Percentiles rank a stretch among this genome's conserved stretches.
These are phyloP conservation scores for Drosophila tsacasi DNA, from an alignment of 1,140 invertebrate genomes.

Conservation along the genomic window DNA sequence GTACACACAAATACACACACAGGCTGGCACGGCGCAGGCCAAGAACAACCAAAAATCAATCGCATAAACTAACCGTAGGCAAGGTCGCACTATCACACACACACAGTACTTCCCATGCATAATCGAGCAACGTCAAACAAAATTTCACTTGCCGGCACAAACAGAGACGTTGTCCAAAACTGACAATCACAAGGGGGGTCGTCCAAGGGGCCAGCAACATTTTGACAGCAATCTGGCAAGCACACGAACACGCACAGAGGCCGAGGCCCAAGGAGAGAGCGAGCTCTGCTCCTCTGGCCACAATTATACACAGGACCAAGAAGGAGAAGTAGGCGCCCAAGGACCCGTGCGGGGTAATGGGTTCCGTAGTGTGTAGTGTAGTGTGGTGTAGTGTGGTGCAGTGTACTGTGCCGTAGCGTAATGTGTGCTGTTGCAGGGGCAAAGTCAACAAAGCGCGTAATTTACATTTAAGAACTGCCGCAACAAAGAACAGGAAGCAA, in stretches of 20 bases:
- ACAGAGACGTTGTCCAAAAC: slow-evolving; percentile 64
- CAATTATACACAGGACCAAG: slow-evolving; percentile 35
- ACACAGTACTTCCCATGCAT: slow-evolving; percentile 32
- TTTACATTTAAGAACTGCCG: slow-evolving; percentile 79
- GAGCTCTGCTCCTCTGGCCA: slow-evolving; percentile 31
- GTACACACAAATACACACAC: background rate
- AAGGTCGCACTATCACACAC: slow-evolving; percentile 44
- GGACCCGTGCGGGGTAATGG: background rate
- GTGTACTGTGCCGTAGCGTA: slow-evolving; percentile 11
- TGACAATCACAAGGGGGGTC: slow-evolving; percentile 28
- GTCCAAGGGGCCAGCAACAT: slow-evolving; percentile 16
- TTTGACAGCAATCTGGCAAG: slow-evolving; percentile 52
- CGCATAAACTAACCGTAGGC: slow-evolving; percentile 48
- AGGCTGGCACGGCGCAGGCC: slow-evolving; percentile 46
- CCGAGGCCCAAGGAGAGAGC: background rate
- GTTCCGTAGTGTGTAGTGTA: slow-evolving; percentile 3
- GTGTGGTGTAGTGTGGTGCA: background rate
- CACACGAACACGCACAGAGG: slow-evolving; percentile 12
- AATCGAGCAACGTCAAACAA: slow-evolving; percentile 62
- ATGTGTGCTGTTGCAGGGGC: slow-evolving; percentile 35
- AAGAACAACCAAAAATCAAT: slow-evolving; percentile 62
- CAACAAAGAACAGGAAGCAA: slow-evolving; percentile 77
- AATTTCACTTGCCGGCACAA: slow-evolving; percentile 53
- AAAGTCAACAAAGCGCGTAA: slow-evolving; percentile 81
- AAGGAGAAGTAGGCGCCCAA: background rate